Conservation (phyloP, 2,113 vertebrate genomes). For the Pristiophorus japonicus region DNA sequence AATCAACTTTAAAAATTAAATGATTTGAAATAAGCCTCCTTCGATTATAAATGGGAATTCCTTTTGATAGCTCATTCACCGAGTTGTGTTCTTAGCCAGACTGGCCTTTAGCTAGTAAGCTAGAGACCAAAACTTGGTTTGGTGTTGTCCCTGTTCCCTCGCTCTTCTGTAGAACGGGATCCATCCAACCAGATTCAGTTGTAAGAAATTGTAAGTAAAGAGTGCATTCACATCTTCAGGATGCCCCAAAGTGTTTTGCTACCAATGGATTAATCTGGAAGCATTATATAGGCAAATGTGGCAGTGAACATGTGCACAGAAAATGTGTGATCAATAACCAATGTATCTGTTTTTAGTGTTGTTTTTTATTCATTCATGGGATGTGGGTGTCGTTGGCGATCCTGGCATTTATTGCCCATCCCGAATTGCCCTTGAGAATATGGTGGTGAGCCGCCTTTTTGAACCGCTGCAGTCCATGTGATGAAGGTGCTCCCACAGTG, state of each 20-base stretch:
- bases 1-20: background rate
- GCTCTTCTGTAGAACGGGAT: background rate
- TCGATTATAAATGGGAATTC: background rate
- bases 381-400: no score
- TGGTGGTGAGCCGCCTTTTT: no score
- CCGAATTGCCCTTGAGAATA: no score
- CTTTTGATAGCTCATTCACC: background rate
- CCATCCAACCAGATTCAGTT: background rate
- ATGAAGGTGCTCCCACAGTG: no score
- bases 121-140: background rate
- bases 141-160: background rate
- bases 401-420: no score
- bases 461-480: no score
- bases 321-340: background rate
- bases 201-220: background rate
- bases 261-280: background rate
- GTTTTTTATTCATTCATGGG: no score
- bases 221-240: background rate
- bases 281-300: background rate
- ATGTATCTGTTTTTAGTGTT: background rate
- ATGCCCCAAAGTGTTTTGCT: background rate
- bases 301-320: background rate
- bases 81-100: background rate
- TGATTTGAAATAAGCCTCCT: background rate
- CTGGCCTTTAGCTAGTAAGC: background rate